Percentiles rank a stretch among this genome's conserved stretches.
Conservation (phyloP, 2,113 vertebrate genomes). For the Penelope pileata region DNA sequence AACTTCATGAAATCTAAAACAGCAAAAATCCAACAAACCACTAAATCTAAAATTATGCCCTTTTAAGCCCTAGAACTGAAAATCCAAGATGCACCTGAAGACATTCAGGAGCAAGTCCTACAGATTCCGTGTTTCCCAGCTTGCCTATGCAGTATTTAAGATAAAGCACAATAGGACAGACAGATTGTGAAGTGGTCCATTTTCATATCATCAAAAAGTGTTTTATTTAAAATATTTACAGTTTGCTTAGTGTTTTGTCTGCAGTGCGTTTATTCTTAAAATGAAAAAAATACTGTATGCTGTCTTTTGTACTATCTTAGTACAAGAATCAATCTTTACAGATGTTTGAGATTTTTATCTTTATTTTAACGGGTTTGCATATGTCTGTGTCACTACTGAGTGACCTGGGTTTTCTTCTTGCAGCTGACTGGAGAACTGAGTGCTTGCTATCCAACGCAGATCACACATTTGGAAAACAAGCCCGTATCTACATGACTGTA, state of each 20-base stretch:
- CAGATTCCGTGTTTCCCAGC: not conserved
- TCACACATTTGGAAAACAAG: not conserved
- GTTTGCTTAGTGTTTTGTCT: not conserved
- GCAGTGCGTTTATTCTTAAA: not conserved
- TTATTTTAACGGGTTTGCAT: not conserved
- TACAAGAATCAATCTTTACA: not conserved
- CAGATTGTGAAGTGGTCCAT: not conserved
- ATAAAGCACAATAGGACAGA: not conserved
- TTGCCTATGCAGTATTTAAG: not conserved
- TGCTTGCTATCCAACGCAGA: not conserved
- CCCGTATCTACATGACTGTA: not conserved
- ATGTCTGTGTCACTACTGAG: not conserved
- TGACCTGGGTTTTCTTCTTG: slow-evolving; percentile 10
- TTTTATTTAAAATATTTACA: not conserved
- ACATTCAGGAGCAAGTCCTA: not conserved
- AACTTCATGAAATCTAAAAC: not conserved
- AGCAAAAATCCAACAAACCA: not conserved
- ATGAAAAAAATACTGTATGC: not conserved
- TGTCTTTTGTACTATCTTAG: not conserved
- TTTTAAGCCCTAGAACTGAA: not conserved
- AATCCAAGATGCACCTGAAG: not conserved
- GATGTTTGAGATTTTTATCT: not conserved
- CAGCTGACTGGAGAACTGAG: not conserved
- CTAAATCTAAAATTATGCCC: not conserved
- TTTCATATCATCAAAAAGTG: not conserved